phyloP scores from a whole-genome alignment of 2,888 invertebrate species.

The Boloria selene region DNA sequence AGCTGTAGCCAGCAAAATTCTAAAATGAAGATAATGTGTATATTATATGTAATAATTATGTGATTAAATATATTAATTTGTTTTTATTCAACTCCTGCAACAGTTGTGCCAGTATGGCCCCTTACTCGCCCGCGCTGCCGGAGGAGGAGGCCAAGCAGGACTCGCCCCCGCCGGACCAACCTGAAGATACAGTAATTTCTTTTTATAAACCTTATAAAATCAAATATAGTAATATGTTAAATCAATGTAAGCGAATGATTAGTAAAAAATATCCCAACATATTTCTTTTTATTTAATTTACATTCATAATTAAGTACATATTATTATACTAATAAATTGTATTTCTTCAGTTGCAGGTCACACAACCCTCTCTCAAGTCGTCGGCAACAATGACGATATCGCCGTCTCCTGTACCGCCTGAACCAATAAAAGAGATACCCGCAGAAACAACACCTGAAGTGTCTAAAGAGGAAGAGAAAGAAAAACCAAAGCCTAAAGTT shows the following conservation, averaged over 20 bases:
- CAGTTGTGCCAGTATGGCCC: constrained; percentile 64
- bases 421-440: constrained; percentile 56
- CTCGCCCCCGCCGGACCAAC: constrained; percentile 52
- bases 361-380: constrained; percentile 63
- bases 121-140: constrained; percentile 54
- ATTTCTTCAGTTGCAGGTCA: constrained; percentile 43
- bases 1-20: background rate
- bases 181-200: constrained; percentile 40
- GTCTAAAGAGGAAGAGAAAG: constrained; percentile 57
- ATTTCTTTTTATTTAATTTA: too few species aligned
- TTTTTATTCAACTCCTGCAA: constrained; percentile 9
- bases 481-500: constrained; percentile 56
- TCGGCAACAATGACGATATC: constrained; percentile 75
- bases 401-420: constrained; percentile 55
- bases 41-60: background rate
- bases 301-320: too few species aligned
- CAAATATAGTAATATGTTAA: too few species aligned
- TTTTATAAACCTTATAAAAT: background rate
- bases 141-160: constrained; percentile 57
- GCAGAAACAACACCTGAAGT: constrained; percentile 50
- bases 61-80: background rate
- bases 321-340: background rate
- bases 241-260: too few species aligned
- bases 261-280: too few species aligned
- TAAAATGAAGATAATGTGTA: background rate